Base-by-base conservation (phyloP, 1,140 invertebrate genomes). In the Cyphomyrmex costatus region DNA sequence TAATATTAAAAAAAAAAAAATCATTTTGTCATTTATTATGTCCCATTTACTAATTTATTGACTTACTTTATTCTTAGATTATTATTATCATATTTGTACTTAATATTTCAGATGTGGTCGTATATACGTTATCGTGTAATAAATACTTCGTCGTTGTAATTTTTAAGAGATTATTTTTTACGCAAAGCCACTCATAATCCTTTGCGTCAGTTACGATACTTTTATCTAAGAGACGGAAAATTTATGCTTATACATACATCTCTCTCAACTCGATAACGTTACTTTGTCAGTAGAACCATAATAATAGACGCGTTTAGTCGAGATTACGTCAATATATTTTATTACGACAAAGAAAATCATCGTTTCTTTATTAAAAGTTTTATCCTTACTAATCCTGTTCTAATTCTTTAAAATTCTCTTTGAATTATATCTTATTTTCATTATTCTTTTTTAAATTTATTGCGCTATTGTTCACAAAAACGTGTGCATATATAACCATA, bases 231-330 rank as follows among this genome's bases (percentile, higher is more conserved):
- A 71, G 24, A 58, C 42, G 65, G 21, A 82, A 82, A 58, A n/a
- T 73, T 58, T 71, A 16, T 46, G 46, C 19, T 61, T 49, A 30
- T 8, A 19, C 33, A 4, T 10, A 60, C 16, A 30, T 60, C 27
- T 42, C 27, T 16, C 36, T 49, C 30, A 42, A 51, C 24, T 24
- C 19, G 46, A 63, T 51, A 76, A 51, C 42, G 27, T 24, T 42
- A 76, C 30, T 80, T 53, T 80, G 77, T 53, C 63, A n/a, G 27
- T 27, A 14, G 3, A 53, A 24, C 24, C 16, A 27, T 46, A 82
- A 82, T 58, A 71, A 82, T 58, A 71, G 21, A 42, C 4, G 49
- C 51, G 4, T 21, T 82, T 82, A 82, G 42, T 68, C n/a, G 30
- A 63, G 46, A 36, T 19, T 79, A 66, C 16, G 60, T n/a, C 24